These are phyloP conservation scores for Zonitis immaculata DNA, from an alignment of 2,888 invertebrate species.

Conservation along the genomic window DNA sequence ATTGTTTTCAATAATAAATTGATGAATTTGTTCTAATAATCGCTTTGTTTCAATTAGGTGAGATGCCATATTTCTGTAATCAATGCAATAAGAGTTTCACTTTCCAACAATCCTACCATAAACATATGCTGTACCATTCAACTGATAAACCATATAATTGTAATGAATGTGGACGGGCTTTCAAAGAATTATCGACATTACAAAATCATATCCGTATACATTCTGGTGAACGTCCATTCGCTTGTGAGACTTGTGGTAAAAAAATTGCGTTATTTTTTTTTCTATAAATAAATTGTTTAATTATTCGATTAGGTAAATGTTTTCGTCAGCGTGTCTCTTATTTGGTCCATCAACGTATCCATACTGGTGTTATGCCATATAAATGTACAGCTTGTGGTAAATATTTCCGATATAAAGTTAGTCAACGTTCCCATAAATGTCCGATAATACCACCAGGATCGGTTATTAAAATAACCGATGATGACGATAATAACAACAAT, in stretches of 20 bases:
- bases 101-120: conserved; percentile 86
- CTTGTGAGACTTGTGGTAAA: conserved; percentile 80
- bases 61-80: conserved; percentile 80
- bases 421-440: conserved; percentile 79
- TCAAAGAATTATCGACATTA: conserved; percentile 80
- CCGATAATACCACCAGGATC: conserved; percentile 58
- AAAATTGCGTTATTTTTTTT: conserved; percentile 4
- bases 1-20: no score
- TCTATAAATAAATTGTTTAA: background rate
- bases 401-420: conserved; percentile 80
- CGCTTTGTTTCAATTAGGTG: no score
- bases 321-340: conserved; percentile 83
- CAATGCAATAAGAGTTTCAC: conserved; percentile 82
- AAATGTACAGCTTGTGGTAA: conserved; percentile 76
- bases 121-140: conserved; percentile 81
- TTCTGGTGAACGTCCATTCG: conserved; percentile 81
- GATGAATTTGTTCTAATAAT: no score
- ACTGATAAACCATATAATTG: conserved; percentile 77
- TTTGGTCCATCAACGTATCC: conserved; percentile 77
- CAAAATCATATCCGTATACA: conserved; percentile 84
- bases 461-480: conserved; percentile 45
- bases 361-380: conserved; percentile 83
- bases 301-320: conserved; percentile 69
- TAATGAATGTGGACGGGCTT: conserved; percentile 71
- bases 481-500: conserved; percentile 1